Evolutionary conservation across 2,113 vertebrate genomes (phyloP).

Genomic region (Daboia siamensis): DNA sequence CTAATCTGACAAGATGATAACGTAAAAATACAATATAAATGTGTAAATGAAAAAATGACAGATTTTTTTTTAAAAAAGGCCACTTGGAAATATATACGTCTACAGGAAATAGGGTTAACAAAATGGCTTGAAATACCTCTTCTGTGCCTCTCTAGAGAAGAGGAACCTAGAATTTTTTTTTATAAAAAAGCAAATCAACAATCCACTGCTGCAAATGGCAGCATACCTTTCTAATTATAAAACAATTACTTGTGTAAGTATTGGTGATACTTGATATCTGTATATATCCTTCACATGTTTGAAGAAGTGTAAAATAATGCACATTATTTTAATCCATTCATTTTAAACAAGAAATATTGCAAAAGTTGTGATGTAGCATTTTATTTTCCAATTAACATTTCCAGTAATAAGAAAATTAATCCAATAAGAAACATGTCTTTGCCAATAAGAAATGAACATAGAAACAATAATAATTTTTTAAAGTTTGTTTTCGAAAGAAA

Average conservation of each 20-base stretch:
- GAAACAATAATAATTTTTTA: background rate
- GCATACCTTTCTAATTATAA: background rate
- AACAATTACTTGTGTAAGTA: background rate
- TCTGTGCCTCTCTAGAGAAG: background rate
- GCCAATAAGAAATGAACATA: background rate
- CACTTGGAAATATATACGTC: background rate
- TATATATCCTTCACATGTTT: background rate
- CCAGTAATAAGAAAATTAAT: background rate
- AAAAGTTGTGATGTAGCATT: background rate
- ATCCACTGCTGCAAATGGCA: background rate
- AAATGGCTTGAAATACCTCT: background rate
- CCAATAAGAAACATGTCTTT: background rate
- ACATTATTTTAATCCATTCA: background rate
- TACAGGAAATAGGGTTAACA: background rate
- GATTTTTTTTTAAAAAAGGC: background rate
- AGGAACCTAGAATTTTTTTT: background rate
- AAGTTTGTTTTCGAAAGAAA: background rate
- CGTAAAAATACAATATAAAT: background rate
- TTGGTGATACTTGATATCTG: background rate
- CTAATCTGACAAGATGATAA: background rate
- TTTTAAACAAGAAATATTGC: background rate
- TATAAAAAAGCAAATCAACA: background rate
- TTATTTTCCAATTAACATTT: background rate
- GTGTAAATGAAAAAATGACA: background rate
- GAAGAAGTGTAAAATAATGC: background rate